Evolutionary conservation across 2,113 vertebrate species (phyloP).

Genomic region (Ploceus nigricollis): DNA sequence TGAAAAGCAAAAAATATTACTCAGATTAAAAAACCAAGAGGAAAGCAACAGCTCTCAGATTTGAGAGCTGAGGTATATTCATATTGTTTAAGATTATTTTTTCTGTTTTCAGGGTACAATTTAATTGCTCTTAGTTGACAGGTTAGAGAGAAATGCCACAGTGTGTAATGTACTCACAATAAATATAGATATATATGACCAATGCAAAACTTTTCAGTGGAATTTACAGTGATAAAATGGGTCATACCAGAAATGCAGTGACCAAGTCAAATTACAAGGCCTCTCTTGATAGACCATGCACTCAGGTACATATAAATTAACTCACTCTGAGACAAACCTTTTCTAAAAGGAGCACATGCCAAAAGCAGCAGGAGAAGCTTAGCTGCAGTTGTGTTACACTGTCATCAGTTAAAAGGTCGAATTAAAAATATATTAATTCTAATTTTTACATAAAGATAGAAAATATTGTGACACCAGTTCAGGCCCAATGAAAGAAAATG

Average conservation of each 20-base stretch:
- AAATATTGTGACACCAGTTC: not conserved
- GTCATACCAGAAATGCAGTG: conserved; percentile 5
- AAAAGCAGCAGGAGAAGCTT: not conserved
- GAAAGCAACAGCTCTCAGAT: not conserved
- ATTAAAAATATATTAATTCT: not conserved
- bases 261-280: conserved; percentile 31
- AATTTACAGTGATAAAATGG: conserved; percentile 50
- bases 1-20: conserved; percentile 16
- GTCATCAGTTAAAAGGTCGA: not conserved
- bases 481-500: not conserved
- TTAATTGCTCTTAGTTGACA: not conserved
- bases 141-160: not conserved
- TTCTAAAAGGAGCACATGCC: not conserved
- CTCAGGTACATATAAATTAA: not conserved
- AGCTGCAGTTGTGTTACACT: not conserved
- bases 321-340: not conserved
- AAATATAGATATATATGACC: not conserved
- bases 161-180: not conserved
- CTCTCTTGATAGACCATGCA: not conserved
- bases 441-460: conserved; percentile 49
- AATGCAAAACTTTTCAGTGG: not conserved
- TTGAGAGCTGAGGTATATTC: not conserved
- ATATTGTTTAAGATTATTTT: not conserved
- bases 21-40: conserved; percentile 4
- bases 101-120: not conserved